A percentile compares a stretch with the other conserved stretches of the same genome.
Conservation (phyloP, 2,113 vertebrate species). For the Microcebus tavaratra region DNA sequence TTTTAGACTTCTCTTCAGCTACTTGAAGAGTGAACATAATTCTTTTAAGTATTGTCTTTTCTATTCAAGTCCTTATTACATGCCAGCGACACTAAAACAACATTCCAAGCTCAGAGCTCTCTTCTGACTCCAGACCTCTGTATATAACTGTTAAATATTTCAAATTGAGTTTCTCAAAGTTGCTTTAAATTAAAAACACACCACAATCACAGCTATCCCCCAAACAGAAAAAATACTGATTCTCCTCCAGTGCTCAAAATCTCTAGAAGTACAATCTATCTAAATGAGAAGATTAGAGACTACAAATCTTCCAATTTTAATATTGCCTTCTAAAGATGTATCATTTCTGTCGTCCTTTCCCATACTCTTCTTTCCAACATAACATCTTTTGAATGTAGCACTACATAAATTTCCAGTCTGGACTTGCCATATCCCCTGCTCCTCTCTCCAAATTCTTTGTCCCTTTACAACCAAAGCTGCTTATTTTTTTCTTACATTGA, state of each 20-base stretch:
- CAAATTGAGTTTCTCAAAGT: neutral
- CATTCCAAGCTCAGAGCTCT: neutral
- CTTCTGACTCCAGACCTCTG: neutral
- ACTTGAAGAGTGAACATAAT: neutral
- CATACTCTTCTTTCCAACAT: neutral
- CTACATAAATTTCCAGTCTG: too few relatives aligned
- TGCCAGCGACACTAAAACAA: neutral
- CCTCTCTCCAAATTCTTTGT: neutral
- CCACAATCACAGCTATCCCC: accelerated
- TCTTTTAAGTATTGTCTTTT: neutral
- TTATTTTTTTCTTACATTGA: neutral
- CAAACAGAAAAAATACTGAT: neutral
- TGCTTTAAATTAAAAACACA: neutral
- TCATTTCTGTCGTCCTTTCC: neutral
- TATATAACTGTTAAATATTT: neutral
- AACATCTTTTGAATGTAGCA: neutral
- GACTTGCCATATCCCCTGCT: neutral
- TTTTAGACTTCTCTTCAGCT: neutral
- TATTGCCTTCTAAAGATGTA: neutral
- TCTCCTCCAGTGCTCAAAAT: neutral
- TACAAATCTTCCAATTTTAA: neutral
- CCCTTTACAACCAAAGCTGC: neutral
- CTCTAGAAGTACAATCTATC: neutral
- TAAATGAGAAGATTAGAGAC: neutral
- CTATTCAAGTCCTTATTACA: neutral